Conservation (phyloP, 1,140 invertebrate genomes). For the Myzus persicae region DNA sequence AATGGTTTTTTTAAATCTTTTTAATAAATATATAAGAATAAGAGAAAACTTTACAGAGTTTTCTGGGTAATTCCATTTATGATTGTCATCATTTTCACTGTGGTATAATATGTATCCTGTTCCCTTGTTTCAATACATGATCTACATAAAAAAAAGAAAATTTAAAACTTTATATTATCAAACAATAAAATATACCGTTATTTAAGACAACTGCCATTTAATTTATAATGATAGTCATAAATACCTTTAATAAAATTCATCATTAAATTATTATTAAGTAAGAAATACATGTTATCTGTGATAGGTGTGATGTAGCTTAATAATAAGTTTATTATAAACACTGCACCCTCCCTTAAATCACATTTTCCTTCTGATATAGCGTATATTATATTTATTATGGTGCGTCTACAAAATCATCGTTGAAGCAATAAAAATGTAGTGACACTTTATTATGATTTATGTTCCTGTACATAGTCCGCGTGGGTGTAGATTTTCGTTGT, state of each 20-base stretch:
- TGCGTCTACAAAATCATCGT: neutral
- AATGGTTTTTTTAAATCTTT: neutral
- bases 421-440: neutral
- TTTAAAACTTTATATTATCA: neutral
- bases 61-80: neutral
- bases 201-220: neutral
- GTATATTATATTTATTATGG: neutral
- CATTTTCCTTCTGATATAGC: neutral
- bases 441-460: conserved; percentile 29
- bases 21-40: neutral
- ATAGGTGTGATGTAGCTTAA: neutral
- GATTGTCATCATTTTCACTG: neutral
- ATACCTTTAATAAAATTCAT: neutral
- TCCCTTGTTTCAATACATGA: neutral
- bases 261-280: neutral
- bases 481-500: neutral
- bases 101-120: neutral
- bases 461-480: neutral
- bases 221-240: neutral
- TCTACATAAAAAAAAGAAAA: neutral
- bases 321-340: neutral
- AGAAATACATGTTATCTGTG: neutral
- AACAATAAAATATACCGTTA: neutral
- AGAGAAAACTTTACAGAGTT: neutral
- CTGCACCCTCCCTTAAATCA: neutral